Base-by-base conservation (phyloP, 2,113 vertebrate genomes). In the Castor canadensis region DNA sequence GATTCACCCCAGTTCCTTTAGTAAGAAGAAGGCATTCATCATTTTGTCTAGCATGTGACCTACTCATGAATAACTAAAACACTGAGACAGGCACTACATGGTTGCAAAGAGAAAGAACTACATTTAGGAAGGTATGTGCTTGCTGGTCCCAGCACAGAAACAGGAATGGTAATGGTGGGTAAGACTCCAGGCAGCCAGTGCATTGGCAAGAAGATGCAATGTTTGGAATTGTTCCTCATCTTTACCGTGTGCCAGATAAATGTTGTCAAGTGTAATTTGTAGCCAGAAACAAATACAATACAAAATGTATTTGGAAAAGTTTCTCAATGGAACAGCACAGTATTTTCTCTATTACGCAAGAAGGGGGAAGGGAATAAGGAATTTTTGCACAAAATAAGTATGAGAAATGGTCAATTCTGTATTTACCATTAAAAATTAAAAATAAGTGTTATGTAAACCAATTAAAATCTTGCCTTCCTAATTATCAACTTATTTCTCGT, bases 381-480 rank as follows among this genome's bases (percentile, higher is more conserved):
- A 49, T 62, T n/a, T 66, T 89, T 60, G 40, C 47, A 47, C 17
- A n/a, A 24, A 87, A 66, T 82, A 75, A 82, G 19, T 89, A 6
- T 81, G 54, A 49, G 20, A 69, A 83, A n/a, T 45, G 24, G 2
- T 32, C 26, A 28, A 45, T 40, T 82, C 11, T 87, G 7, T 75
- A 89, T 88, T 93, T 72, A 88, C 62, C 9, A 84, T 86, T 66
- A 72, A 75, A 52, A 80, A 10, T 56, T 91, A 79, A 79, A 95
- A 90, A 93, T 85, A 90, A 45, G 22, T 93, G 5, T 62, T 89
- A 71, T 17, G 12, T 49, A 87, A 72, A 35, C 4, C 28, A 16
- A 79, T 72, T 64, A 77, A 87, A 89, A 66, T 87, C 9, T 80
- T 35, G 15, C 13, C 43, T 84, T 80, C 17, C 45, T 77, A 94